These are phyloP conservation scores for Corbicula japonica DNA, from an alignment of 2,888 invertebrate genomes.

Conservation along the genomic window DNA sequence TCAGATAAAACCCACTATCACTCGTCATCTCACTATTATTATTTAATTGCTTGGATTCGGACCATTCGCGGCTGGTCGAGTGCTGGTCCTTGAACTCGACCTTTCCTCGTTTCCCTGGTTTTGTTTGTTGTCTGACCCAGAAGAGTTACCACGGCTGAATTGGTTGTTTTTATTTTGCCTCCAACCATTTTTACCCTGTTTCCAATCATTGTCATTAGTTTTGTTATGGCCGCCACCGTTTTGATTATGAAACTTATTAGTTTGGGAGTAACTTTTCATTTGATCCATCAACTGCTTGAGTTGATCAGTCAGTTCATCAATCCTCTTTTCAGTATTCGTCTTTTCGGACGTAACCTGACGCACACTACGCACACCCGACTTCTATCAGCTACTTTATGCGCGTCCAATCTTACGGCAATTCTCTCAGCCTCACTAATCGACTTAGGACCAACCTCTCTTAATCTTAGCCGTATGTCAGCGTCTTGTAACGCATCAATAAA, in stretches of 20 bases:
- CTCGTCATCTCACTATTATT: not conserved
- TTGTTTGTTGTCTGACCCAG: not conserved
- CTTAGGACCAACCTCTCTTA: constrained; percentile 40
- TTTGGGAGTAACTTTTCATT: not conserved
- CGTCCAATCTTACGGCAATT: constrained; percentile 45
- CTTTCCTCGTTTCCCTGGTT: not conserved
- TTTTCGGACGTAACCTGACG: not conserved
- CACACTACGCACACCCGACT: constrained; percentile 11
- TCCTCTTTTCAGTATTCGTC: not conserved
- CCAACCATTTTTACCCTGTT: too few species aligned
- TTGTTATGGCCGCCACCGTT: not conserved
- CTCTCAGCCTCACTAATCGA: constrained; percentile 46
- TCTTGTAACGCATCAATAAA: constrained; percentile 62
- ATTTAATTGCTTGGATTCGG: not conserved
- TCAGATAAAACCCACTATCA: not conserved
- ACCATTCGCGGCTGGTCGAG: not conserved
- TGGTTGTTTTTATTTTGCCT: too few species aligned
- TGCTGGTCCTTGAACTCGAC: constrained; percentile 3
- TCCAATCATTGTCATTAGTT: too few species aligned
- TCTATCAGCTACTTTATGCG: constrained; percentile 44
- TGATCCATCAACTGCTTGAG: not conserved
- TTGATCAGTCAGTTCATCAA: not conserved
- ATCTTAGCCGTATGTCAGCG: constrained; percentile 47
- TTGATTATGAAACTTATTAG: not conserved
- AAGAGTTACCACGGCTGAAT: too few species aligned